phyloP scores from a whole-genome alignment of 2,113 vertebrate genomes.

The Paracanthobrama guichenoti region DNA sequence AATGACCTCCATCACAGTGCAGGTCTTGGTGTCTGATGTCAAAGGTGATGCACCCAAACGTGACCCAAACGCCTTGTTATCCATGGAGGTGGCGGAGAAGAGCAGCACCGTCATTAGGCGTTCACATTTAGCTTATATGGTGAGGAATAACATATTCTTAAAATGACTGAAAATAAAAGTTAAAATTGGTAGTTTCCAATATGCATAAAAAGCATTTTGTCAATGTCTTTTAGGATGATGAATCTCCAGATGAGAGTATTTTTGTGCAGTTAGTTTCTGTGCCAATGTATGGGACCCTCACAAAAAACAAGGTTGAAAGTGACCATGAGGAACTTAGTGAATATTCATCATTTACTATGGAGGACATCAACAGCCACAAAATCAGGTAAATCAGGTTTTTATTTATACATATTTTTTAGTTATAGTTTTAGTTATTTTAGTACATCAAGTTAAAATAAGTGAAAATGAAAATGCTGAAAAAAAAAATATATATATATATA shows the following conservation, averaged over 20 bases:
- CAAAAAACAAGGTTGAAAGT: slow-evolving; percentile 64
- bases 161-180: not conserved
- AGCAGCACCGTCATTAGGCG: slow-evolving; percentile 81
- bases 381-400: slow-evolving; percentile 92
- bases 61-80: slow-evolving; percentile 77
- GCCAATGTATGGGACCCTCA: slow-evolving; percentile 86
- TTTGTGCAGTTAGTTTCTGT: slow-evolving; percentile 86
- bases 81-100: slow-evolving; percentile 80
- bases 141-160: slow-evolving; percentile 65
- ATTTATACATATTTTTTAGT: no score
- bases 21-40: slow-evolving; percentile 76
- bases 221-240: slow-evolving; percentile 79
- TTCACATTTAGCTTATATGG: slow-evolving; percentile 84
- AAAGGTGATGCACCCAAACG: slow-evolving; percentile 71
- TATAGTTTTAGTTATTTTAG: no score
- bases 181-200: not conserved
- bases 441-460: no score
- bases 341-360: slow-evolving; percentile 90
- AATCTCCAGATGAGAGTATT: slow-evolving; percentile 83
- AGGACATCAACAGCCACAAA: slow-evolving; percentile 83
- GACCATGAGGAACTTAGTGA: slow-evolving; percentile 77
- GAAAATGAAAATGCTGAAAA: no score
- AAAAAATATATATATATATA: no score
- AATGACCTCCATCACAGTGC: slow-evolving; percentile 76
- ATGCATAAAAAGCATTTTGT: not conserved